Evolutionary conservation across 2,888 invertebrate genomes (phyloP), one percentile per base, ranked within the genome.

Genomic region (Tetranychus piercei): DNA sequence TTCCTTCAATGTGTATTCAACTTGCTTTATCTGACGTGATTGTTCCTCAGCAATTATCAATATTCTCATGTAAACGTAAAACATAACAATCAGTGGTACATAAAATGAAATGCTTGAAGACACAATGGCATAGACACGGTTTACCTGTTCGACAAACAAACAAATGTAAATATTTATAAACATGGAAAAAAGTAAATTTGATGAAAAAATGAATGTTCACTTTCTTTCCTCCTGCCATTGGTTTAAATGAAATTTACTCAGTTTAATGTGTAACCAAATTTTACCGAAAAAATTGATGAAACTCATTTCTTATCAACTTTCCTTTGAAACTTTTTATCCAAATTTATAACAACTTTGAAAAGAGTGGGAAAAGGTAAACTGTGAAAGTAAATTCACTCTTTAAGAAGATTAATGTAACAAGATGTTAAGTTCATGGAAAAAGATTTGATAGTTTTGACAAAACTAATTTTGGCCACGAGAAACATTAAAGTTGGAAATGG

Each of bases 81-180:
- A 78, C 81, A 81, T 82, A 67, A 81, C 79, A 11, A 80, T 77
- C 7, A 81, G 78, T 0, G 81, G 81, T 9, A 81, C 73, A 77
- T 81, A 81, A 76, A 82, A 82, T 6, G 81, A 81, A 5, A 80
- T 81, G 8, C 77, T 70, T 8, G 81, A 80, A 6, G 81, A 81
- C 6, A 82, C 77, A 20, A 81, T 79, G 22, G 81, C 81, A 75
- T 81, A 81, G 9, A 79, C 77, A 55, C 76, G 78, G 74, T 81
- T 81, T 7, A 81, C 81, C 74, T 75, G 72, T 34, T 34, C 34
- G 5, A 34, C 34, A 34, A 34, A 34, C 34, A 34, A 34, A 34
- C 34, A 34, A 34, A 34, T 34, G 5, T 34, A 34, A 34, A 34
- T 34, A 34, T 34, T 34, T 34, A 34, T 64, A 34, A 43, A 73